Base-by-base conservation (phyloP, 2,113 vertebrate genomes). In the Limnothrissa miodon region DNA sequence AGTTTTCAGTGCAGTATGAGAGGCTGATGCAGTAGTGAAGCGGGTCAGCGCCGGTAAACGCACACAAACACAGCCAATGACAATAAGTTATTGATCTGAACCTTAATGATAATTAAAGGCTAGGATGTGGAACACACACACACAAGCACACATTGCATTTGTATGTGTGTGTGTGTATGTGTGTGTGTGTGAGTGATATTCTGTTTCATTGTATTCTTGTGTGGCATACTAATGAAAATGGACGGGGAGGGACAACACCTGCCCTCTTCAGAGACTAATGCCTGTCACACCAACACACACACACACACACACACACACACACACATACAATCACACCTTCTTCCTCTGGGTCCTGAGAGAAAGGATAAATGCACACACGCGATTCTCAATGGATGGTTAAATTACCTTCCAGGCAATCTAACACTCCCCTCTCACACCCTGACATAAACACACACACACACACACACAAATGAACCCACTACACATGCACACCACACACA, bases 401-500 rank as follows among this genome's bases (percentile, higher is more conserved):
- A 53, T 53, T 53, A 21, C 19, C 51, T 53, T 53, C 51, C 17
- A 53, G 51, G 51, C 51, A 53, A 53, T 53, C 17, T 53, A 53
- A 53, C 51, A 53, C 51, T 23, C 51, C 51, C 51, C 19, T n/a
- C 51, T 23, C 51, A 21, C 51, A 53, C 51, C 17, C 42, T n/a
- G n/a, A n/a, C n/a, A 45, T 23, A 82, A 62, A 83, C 62, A 39
- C 82, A 56, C 80, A 51, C 79, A 42, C 62, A 78, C 39, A 25
- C 74, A 80, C 74, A 39, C 81, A 83, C 78, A 82, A 70, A 87
- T 45, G n/a, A n/a, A n/a, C 80, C 62, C 82, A 48, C 80, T 45
- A 80, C 84, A 84, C 74, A 80, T 70, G 86, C 66, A 83, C 81
- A 78, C n/a, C 62, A 66, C 56, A 81, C 39, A 62, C 51, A 83